These are phyloP conservation scores for Caranx melampygus DNA, from an alignment of 2,113 vertebrate genomes.

Conservation along the genomic window DNA sequence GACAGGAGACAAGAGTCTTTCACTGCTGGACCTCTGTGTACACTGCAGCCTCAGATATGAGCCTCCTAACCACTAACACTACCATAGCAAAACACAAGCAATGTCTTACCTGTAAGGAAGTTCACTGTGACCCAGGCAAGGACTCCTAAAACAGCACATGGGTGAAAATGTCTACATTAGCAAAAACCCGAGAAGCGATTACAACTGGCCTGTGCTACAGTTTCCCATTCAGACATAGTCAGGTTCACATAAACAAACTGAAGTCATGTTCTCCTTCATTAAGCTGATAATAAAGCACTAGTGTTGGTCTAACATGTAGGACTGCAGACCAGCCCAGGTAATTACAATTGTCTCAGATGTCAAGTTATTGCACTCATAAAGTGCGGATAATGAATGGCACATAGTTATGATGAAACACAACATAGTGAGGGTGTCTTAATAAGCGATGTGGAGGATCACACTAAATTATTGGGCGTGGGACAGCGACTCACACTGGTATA, in stretches of 20 bases:
- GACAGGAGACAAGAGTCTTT: slow-evolving; percentile 73
- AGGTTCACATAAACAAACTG: background rate
- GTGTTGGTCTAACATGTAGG: slow-evolving; percentile 15
- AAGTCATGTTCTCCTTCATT: slow-evolving; percentile 23
- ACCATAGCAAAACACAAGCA: slow-evolving; percentile 74
- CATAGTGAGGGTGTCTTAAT: slow-evolving; percentile 64
- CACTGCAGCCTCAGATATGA: slow-evolving; percentile 70
- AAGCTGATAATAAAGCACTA: slow-evolving; percentile 44
- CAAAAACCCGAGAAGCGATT: slow-evolving; percentile 34
- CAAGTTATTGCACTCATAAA: slow-evolving; percentile 76
- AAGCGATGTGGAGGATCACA: slow-evolving; percentile 67
- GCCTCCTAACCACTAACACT: slow-evolving; percentile 72
- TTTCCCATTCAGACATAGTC: slow-evolving; percentile 13
- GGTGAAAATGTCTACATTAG: slow-evolving; percentile 57
- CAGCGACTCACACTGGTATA: slow-evolving; percentile 56
- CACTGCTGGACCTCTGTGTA: slow-evolving; percentile 61
- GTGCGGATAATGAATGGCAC: slow-evolving; percentile 66
- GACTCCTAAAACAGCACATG: slow-evolving; percentile 86
- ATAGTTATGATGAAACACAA: slow-evolving; percentile 64
- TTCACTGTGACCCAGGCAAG: slow-evolving; percentile 99
- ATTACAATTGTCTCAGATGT: slow-evolving; percentile 75
- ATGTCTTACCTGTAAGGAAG: slow-evolving; percentile 95
- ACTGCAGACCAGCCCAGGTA: slow-evolving; percentile 69
- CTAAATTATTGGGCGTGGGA: slow-evolving; percentile 77
- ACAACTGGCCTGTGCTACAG: slow-evolving; percentile 7